Evolutionary conservation across 2,888 invertebrate genomes (phyloP).

Genomic region (Heteropelma amictum): DNA sequence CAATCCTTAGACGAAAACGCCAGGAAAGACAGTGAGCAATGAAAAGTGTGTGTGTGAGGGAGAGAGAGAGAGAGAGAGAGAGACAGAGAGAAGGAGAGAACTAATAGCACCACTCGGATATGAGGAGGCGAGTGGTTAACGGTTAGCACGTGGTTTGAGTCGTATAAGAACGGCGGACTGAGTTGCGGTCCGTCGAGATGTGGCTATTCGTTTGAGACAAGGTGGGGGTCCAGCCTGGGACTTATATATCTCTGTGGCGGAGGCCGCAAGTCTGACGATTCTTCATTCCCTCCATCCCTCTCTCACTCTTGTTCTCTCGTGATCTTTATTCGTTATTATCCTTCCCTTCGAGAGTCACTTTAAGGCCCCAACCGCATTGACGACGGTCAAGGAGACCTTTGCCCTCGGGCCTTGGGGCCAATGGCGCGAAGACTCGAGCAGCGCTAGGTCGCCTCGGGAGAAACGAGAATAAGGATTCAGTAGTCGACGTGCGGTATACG

Average conservation of each 20-base stretch:
- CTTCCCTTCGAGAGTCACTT: slow-evolving; percentile 40
- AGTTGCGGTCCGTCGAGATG: slow-evolving; percentile 64
- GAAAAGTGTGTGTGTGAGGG: too few relatives aligned
- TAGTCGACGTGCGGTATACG: too few relatives aligned
- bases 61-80: slow-evolving; percentile 25
- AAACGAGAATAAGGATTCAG: neutral
- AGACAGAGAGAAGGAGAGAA: slow-evolving; percentile 27
- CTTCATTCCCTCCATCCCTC: slow-evolving; percentile 24
- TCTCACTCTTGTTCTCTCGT: slow-evolving; percentile 37
- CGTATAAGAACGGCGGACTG: slow-evolving; percentile 50
- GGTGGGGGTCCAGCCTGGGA: slow-evolving; percentile 71
- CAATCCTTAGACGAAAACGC: slow-evolving; percentile 17
- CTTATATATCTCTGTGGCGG: slow-evolving; percentile 72
- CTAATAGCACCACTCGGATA: slow-evolving; percentile 26
- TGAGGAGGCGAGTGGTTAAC: slow-evolving; percentile 36
- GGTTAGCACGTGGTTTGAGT: slow-evolving; percentile 52
- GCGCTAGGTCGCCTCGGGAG: neutral
- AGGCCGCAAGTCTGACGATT: slow-evolving; percentile 64
- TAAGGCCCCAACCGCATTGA: slow-evolving; percentile 26
- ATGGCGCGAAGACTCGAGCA: slow-evolving; percentile 6
- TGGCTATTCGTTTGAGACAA: slow-evolving; percentile 69
- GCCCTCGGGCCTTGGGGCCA: slow-evolving; percentile 55
- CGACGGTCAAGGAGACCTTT: slow-evolving; percentile 70
- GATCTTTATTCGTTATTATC: slow-evolving; percentile 49
- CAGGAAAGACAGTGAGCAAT: slow-evolving; percentile 30